Percentiles rank a stretch among this genome's conserved stretches.
Conservation (phyloP, 2,797 vertebrate species). For the Argyrosomus regius region DNA sequence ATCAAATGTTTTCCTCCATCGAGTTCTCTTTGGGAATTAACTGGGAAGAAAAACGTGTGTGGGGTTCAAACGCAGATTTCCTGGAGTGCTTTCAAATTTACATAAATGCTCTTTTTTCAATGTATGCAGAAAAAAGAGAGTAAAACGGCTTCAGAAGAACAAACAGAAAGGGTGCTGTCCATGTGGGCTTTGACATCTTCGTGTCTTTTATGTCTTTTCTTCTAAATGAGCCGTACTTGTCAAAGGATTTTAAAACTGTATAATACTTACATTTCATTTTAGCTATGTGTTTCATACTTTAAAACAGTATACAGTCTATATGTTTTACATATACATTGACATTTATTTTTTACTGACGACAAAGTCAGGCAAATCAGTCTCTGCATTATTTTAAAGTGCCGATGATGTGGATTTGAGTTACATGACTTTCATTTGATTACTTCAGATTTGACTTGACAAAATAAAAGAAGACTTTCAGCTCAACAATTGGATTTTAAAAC, state of each 20-base stretch:
- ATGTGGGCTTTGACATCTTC: conserved; percentile 3
- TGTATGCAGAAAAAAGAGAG: background rate
- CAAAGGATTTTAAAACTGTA: too few relatives aligned
- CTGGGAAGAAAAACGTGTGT: background rate
- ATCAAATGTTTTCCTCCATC: background rate
- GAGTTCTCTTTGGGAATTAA: conserved; percentile 6
- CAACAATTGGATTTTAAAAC: background rate
- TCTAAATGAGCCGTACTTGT: conserved; percentile 6
- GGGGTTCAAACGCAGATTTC: conserved; percentile 7
- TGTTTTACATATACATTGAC: background rate
- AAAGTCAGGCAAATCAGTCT: background rate
- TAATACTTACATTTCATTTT: background rate
- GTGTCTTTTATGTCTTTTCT: conserved; percentile 20
- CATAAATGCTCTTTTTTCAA: conserved; percentile 29
- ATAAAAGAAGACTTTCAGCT: background rate
- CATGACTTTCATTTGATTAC: background rate
- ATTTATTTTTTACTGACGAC: background rate
- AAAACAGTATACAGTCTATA: background rate
- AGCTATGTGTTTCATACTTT: background rate
- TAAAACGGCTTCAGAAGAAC: background rate
- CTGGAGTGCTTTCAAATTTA: conserved; percentile 19
- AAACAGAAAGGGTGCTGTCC: conserved; percentile 12
- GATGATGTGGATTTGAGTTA: background rate
- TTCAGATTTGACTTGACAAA: background rate
- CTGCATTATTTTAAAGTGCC: background rate